A percentile compares a stretch with the other conserved stretches of the same genome.
Conservation (phyloP, 30 jellyfish, hydroid and myxozoan species). For the Chironex yamaguchii region DNA sequence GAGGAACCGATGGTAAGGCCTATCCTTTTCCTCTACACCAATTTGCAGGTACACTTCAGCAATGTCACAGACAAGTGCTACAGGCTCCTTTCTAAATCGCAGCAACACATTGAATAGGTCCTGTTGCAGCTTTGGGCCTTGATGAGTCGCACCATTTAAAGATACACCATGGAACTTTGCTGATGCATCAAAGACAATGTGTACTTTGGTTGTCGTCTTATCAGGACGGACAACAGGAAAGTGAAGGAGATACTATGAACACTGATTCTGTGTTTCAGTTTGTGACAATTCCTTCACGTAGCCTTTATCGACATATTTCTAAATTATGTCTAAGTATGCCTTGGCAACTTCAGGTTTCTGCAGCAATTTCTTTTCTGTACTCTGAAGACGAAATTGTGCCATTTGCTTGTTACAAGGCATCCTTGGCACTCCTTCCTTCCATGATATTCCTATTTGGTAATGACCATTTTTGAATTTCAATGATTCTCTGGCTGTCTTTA, state of each 20-base stretch:
- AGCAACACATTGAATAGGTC: not conserved
- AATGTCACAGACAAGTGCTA: not conserved
- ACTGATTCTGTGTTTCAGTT: not conserved
- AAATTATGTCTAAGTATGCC: conserved; percentile 13
- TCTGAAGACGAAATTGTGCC: conserved; percentile 37
- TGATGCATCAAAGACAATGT: conserved; percentile 2
- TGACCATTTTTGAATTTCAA: conserved; percentile 19
- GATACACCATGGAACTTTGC: conserved; percentile 36
- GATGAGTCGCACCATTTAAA: conserved; percentile 39
- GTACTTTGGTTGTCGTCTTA: conserved; percentile 20
- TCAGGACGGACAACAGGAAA: not conserved
- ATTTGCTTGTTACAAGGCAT: conserved; percentile 2
- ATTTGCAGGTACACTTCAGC: not conserved
- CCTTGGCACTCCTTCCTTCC: conserved; percentile 12
- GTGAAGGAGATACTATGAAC: conserved; percentile 47
- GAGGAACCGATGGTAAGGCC: not conserved
- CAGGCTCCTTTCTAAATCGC: no score
- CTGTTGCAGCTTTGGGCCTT: conserved; percentile 61
- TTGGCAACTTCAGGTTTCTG: conserved; percentile 30
- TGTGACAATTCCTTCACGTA: not conserved
- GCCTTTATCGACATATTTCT: conserved; percentile 10
- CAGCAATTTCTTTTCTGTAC: conserved; percentile 46
- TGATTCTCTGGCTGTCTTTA: conserved; percentile 9
- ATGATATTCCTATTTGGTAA: conserved; percentile 31
- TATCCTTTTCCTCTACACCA: not conserved